These are phyloP conservation scores for Heliothis peltigera DNA, from an alignment of 2,888 invertebrate genomes.

Conservation along the genomic window DNA sequence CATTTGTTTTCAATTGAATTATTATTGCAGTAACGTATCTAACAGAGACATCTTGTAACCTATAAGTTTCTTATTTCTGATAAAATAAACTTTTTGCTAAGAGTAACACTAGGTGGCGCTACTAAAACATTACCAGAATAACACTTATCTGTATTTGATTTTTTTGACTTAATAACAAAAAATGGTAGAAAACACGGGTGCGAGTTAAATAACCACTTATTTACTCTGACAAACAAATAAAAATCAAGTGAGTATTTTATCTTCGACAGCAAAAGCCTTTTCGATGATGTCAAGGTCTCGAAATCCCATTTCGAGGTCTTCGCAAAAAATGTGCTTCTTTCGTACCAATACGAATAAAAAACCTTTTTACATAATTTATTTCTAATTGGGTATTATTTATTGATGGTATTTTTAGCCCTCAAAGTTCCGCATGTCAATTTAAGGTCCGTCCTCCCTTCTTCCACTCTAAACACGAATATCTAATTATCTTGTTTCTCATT, in stretches of 20 bases:
- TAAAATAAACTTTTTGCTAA: too few species aligned
- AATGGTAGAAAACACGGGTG: background rate
- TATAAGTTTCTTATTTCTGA: too few species aligned
- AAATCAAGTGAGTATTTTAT: conserved; percentile 33
- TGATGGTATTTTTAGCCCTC: background rate
- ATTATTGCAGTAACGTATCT: too few species aligned
- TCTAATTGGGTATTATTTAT: background rate
- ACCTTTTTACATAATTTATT: background rate
- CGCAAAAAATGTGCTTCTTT: conserved; percentile 24
- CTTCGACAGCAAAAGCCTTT: conserved; percentile 28
- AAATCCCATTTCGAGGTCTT: conserved; percentile 41
- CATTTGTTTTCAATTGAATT: background rate
- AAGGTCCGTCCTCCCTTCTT: background rate
- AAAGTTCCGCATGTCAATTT: too few species aligned
- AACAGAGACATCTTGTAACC: too few species aligned
- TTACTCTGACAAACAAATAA: conserved; percentile 33
- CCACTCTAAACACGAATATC: too few species aligned
- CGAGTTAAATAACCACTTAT: background rate
- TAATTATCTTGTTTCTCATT: too few species aligned
- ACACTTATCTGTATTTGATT: too few species aligned
- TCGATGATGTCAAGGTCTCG: conserved; percentile 41
- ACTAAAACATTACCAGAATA: too few species aligned
- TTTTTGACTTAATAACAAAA: background rate
- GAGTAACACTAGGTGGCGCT: too few species aligned
- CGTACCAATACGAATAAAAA: conserved; percentile 5